Evolutionary conservation across 2,888 invertebrate species (phyloP), one percentile per base, ranked within the genome.

Genomic region (Drosophila testacea): DNA sequence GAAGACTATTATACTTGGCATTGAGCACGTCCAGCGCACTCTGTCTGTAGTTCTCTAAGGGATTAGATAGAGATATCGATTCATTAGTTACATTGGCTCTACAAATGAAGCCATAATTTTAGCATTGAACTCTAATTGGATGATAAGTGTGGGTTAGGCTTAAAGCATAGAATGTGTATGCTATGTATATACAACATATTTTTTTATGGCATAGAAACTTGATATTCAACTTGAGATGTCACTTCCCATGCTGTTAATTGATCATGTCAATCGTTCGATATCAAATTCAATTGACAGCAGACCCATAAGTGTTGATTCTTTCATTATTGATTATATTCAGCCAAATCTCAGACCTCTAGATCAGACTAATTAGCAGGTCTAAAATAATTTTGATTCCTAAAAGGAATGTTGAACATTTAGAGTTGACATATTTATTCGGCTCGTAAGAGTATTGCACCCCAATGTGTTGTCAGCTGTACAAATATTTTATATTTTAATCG

Each of bases 11-110:
- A 32, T 91, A 86, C 73, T 89, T 90, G 32, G 90, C 81, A 77
- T 91, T 86, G 16, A 92, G 76, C 42, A 83, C 83, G 69, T 92
- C 92, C 39, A 92, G 71, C 56, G 90, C 89, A 70, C 89, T 86
- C 62, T 88, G 88, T 69, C 90, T 79, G 61, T 83, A 81, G 66
- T 79, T 89, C 56, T 93, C 92, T 92, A n/a, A 7, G 34, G 5
- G 6, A 16, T 28, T 34, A n/a, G 22, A 46, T 32, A n/a, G 4
- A 44, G 36, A 30, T 10, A 4, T n/a, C 4, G 32, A 42, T 13
- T 38, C 11, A 57, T 32, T 54, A 48, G 16, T n/a, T n/a, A 22
- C 65, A 56, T 52, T 22, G 41, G 27, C 54, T 6, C 9, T 5
- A 32, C 9, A 47, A 75, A 73, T 81, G 73, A 73, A 59, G 50